These are phyloP conservation scores for Conops quadrifasciatus DNA, from an alignment of 2,888 invertebrate species.

Conservation along the genomic window DNA sequence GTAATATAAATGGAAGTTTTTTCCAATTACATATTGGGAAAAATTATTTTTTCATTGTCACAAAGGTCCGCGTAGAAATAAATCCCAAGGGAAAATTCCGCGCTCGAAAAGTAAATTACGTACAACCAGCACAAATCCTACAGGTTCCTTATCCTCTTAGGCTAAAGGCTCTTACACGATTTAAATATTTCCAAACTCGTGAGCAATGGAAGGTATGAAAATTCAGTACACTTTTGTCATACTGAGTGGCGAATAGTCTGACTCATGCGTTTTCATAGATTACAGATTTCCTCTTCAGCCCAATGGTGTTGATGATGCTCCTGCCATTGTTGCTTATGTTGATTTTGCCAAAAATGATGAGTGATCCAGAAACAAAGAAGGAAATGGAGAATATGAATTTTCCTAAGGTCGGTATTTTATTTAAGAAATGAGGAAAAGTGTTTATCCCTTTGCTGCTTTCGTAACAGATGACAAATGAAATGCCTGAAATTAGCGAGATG, in stretches of 20 bases:
- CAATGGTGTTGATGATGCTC: constrained; percentile 99
- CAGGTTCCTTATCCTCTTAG: constrained; percentile 93
- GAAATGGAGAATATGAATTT: constrained; percentile 88
- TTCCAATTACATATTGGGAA: no score
- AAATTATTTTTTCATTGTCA: neutral
- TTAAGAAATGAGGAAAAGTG: neutral
- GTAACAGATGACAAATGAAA: constrained; percentile 80
- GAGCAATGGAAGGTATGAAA: constrained; percentile 87
- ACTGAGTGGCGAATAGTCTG: neutral
- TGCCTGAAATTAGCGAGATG: constrained; percentile 96
- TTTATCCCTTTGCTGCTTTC: neutral
- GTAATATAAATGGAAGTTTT: constrained; percentile 36
- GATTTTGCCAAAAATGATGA: constrained; percentile 95
- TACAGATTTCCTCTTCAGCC: constrained; percentile 95
- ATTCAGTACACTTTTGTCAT: no score
- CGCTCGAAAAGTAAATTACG: constrained; percentile 91
- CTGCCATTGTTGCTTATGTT: constrained; percentile 89
- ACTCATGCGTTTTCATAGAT: constrained; percentile 62
- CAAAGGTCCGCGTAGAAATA: constrained; percentile 83
- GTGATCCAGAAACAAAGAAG: constrained; percentile 96
- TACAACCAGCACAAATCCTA: constrained; percentile 89
- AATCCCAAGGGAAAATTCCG: constrained; percentile 97
- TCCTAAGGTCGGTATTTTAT: constrained; percentile 54
- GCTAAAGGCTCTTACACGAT: constrained; percentile 82
- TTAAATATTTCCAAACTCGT: constrained; percentile 88